These are phyloP conservation scores for Aptenodytes forsteri DNA, from an alignment of 2,113 vertebrate species.

Conservation along the genomic window DNA sequence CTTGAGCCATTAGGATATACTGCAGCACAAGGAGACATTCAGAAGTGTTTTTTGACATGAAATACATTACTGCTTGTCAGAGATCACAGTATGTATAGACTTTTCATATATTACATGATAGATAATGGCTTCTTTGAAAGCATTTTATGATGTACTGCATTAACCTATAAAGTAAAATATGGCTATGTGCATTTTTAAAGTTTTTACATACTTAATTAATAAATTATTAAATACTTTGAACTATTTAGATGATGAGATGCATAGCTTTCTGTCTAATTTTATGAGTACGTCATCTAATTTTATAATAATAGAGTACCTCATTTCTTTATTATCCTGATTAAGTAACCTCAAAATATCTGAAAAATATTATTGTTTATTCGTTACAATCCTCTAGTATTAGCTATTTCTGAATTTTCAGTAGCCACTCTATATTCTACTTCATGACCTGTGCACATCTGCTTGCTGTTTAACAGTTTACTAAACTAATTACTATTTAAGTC, in stretches of 20 bases:
- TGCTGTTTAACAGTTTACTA: background rate
- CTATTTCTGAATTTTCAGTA: background rate
- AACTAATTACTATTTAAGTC: background rate
- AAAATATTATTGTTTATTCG: background rate
- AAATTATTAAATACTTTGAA: background rate
- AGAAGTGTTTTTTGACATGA: slow-evolving; percentile 5
- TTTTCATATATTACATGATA: background rate
- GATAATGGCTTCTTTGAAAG: background rate
- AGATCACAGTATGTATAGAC: background rate
- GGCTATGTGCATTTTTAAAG: background rate
- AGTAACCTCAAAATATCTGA: background rate
- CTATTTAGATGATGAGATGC: background rate
- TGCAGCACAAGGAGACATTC: background rate
- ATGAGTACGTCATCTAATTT: background rate
- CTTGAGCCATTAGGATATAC: background rate
- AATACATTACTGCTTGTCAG: background rate
- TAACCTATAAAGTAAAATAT: background rate
- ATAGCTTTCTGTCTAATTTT: background rate
- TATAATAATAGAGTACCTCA: background rate
- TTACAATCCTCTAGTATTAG: background rate
- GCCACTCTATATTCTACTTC: background rate
- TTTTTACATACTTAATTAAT: background rate
- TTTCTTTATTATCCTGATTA: background rate
- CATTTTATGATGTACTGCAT: background rate
- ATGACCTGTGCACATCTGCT: background rate